phyloP scores from a whole-genome alignment of 1,140 invertebrate genomes.

The Atta texana region DNA sequence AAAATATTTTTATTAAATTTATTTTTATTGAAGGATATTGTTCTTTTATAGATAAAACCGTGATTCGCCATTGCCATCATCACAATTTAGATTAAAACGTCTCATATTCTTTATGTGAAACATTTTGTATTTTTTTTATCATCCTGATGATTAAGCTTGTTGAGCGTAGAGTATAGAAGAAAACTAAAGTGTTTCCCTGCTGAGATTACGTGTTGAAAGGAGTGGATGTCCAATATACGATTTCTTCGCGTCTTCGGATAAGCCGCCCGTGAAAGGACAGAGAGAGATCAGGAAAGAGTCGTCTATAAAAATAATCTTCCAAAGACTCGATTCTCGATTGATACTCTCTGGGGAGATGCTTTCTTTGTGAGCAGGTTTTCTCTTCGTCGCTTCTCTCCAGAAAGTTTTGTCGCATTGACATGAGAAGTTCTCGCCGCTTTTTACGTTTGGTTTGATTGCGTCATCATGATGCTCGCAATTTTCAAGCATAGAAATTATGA shows the following conservation, averaged over 20 bases:
- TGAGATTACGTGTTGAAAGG: slow-evolving; percentile 65
- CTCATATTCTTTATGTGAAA: not conserved
- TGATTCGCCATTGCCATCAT: not conserved
- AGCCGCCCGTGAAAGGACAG: slow-evolving; percentile 80
- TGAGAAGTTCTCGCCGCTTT: slow-evolving; percentile 65
- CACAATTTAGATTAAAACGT: not conserved
- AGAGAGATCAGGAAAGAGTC: slow-evolving; percentile 74
- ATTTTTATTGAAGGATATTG: not conserved
- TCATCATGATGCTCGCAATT: not conserved
- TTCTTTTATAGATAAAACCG: not conserved
- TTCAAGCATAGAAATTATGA: not conserved
- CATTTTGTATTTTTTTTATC: slow-evolving; percentile 15
- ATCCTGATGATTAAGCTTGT: slow-evolving; percentile 37
- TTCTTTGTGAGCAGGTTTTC: slow-evolving; percentile 75
- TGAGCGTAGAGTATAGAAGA: not conserved
- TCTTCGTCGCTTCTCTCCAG: slow-evolving; percentile 53
- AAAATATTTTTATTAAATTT: not conserved
- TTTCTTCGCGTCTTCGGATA: slow-evolving; percentile 73
- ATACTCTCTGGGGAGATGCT: slow-evolving; percentile 73
- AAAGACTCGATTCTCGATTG: slow-evolving; percentile 79
- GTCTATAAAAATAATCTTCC: slow-evolving; percentile 80
- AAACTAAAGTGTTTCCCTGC: slow-evolving; percentile 34
- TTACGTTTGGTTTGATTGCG: slow-evolving; percentile 46
- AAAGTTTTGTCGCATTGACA: slow-evolving; percentile 56
- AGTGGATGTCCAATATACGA: slow-evolving; percentile 71